Percentiles rank a stretch among this genome's conserved stretches.
These are phyloP conservation scores for Astur gentilis DNA, from an alignment of 2,113 vertebrate species.

Conservation along the genomic window DNA sequence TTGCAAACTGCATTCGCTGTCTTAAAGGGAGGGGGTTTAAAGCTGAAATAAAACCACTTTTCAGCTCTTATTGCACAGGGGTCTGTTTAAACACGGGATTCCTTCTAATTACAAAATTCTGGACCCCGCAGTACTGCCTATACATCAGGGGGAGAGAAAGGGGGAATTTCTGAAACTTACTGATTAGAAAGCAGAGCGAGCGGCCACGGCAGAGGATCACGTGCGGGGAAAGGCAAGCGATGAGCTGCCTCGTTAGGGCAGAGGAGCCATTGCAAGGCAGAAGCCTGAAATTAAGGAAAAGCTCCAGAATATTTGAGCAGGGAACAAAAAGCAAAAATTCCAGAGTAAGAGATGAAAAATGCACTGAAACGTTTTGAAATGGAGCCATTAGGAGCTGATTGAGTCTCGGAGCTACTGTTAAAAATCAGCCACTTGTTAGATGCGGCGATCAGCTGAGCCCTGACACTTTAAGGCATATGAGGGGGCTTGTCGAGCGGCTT, in stretches of 20 bases:
- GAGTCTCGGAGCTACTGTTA: constrained; percentile 67
- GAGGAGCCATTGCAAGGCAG: constrained; percentile 33
- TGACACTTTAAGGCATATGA: constrained; percentile 70
- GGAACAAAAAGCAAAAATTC: constrained; percentile 67
- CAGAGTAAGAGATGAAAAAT: constrained; percentile 57
- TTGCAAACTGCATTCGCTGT: not conserved
- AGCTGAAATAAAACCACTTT: not conserved
- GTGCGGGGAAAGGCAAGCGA: not conserved
- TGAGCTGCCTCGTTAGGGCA: constrained; percentile 20
- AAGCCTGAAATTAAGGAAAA: constrained; percentile 60
- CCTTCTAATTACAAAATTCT: not conserved
- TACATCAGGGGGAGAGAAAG: not conserved
- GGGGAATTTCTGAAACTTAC: constrained; percentile 3
- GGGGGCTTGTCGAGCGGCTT: constrained; percentile 66
- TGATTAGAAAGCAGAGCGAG: constrained; percentile 22
- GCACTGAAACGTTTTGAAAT: constrained; percentile 50
- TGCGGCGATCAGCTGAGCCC: constrained; percentile 72
- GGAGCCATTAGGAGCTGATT: constrained; percentile 68
- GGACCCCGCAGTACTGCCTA: not conserved
- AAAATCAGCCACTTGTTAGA: constrained; percentile 76
- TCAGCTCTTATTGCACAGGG: not conserved
- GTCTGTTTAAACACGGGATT: not conserved
- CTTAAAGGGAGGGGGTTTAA: not conserved
- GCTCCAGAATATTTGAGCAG: constrained; percentile 56
- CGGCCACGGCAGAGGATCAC: not conserved